Percentiles rank a stretch among this genome's conserved stretches.
phyloP scores from a whole-genome alignment of 2,888 invertebrate species.

The Latrodectus elegans region DNA sequence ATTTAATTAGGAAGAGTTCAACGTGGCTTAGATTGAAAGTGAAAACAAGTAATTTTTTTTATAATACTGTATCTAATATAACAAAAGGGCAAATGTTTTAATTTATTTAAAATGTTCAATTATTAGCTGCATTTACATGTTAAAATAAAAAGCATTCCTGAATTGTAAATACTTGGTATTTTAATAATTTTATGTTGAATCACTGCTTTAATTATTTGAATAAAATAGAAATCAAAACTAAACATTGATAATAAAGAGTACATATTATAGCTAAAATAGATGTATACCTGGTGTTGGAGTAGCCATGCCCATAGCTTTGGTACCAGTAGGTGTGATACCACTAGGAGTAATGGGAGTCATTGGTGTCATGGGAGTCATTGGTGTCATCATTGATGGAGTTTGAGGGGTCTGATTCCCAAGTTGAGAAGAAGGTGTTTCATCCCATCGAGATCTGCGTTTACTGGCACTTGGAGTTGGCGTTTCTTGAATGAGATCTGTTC shows the following conservation, averaged over 20 bases:
- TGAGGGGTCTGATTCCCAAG: conserved; percentile 76
- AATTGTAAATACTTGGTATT: too few relatives aligned
- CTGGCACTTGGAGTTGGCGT: conserved; percentile 95
- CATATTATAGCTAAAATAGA: background rate
- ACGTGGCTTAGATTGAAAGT: too few relatives aligned
- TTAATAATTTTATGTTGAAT: too few relatives aligned
- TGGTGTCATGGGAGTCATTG: conserved; percentile 74
- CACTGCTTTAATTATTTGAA: too few relatives aligned
- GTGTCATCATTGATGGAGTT: conserved; percentile 72
- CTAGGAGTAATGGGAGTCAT: conserved; percentile 84
- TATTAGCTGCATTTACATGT: too few relatives aligned
- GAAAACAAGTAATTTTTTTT: too few relatives aligned
- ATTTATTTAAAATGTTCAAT: too few relatives aligned
- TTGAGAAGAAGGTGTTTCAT: conserved; percentile 90
- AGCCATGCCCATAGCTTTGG: conserved; percentile 98
- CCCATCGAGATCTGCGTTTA: conserved; percentile 97
- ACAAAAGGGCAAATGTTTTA: too few relatives aligned
- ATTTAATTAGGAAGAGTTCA: too few relatives aligned
- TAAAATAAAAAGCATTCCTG: too few relatives aligned
- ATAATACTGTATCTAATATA: too few relatives aligned
- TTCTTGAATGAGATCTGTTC: conserved; percentile 85
- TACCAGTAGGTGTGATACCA: conserved; percentile 89
- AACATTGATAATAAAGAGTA: conserved; percentile 6
- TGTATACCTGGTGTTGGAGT: conserved; percentile 90
- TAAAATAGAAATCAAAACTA: too few relatives aligned